A percentile compares a stretch with the other conserved stretches of the same genome.
Conservation (phyloP, 2,888 invertebrate genomes). For the Scaeva pyrastri region DNA sequence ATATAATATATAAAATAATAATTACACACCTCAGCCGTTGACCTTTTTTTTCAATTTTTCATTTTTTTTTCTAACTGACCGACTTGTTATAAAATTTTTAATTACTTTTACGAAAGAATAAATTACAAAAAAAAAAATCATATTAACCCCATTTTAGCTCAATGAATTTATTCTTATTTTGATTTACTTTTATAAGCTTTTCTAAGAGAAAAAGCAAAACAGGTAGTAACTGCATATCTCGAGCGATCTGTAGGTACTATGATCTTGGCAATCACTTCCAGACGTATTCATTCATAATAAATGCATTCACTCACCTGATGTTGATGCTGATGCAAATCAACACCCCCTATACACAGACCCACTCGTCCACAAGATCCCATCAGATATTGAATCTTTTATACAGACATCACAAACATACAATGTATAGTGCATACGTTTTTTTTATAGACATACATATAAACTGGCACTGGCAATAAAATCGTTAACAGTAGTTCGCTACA, state of each 20-base stretch:
- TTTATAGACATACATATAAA: neutral
- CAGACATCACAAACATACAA: neutral
- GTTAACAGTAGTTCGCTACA: slow-evolving; percentile 41
- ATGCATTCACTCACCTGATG: slow-evolving; percentile 27
- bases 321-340: slow-evolving; percentile 20
- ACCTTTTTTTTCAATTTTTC: no score
- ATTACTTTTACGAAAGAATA: neutral
- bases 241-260: slow-evolving; percentile 19
- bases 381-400: slow-evolving; percentile 26
- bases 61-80: neutral
- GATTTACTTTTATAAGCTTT: neutral
- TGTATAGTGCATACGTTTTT: neutral
- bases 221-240: slow-evolving; percentile 28
- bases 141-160: slow-evolving; percentile 31
- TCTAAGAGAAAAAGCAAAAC: neutral
- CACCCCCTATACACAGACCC: slow-evolving; percentile 5
- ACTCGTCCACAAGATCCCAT: neutral
- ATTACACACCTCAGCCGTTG: slow-evolving; percentile 17
- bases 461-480: slow-evolving; percentile 31
- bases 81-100: slow-evolving; percentile 13
- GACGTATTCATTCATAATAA: slow-evolving; percentile 29
- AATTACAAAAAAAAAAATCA: slow-evolving; percentile 12
- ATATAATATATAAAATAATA: slow-evolving; percentile 20
- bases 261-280: slow-evolving; percentile 34
- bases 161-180: neutral